phyloP scores from a whole-genome alignment of 2,797 vertebrate species.

The Chaenodraco wilsoni region DNA sequence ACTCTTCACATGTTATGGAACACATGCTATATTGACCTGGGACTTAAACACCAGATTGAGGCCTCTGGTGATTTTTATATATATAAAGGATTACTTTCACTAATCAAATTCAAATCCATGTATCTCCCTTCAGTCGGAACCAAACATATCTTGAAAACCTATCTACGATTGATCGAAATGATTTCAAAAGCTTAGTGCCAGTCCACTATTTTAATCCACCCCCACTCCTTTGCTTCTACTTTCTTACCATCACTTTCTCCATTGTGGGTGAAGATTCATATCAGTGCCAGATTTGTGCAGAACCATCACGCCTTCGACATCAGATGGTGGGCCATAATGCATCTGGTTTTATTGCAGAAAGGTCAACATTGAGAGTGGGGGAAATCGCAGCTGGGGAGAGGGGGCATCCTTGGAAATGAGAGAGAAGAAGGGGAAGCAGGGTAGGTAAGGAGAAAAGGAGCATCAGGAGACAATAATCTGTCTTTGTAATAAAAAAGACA shows the following conservation, averaged over 20 bases:
- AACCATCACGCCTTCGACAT: conserved; percentile 70
- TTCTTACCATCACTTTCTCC: conserved; percentile 38
- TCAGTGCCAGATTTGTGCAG: conserved; percentile 67
- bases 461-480: conserved; percentile 25
- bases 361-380: conserved; percentile 78
- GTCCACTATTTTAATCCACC: conserved; percentile 58
- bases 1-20: not conserved
- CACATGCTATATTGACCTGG: conserved; percentile 13
- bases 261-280: conserved; percentile 67
- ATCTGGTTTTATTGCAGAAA: conserved; percentile 76
- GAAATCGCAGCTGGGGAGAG: conserved; percentile 74
- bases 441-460: conserved; percentile 35
- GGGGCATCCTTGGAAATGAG: conserved; percentile 49
- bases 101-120: conserved; percentile 50
- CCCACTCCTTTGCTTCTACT: conserved; percentile 5
- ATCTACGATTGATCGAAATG: conserved; percentile 52
- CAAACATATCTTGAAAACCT: conserved; percentile 42
- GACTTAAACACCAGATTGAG: conserved; percentile 18
- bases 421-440: conserved; percentile 34
- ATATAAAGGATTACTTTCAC: conserved; percentile 23
- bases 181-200: conserved; percentile 51
- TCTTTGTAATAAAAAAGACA: conserved; percentile 36
- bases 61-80: conserved; percentile 18
- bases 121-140: conserved; percentile 19
- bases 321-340: conserved; percentile 73